A percentile compares a stretch with the other conserved stretches of the same genome.
phyloP scores from a whole-genome alignment of 2,113 vertebrate genomes.

The Maccullochella peelii region DNA sequence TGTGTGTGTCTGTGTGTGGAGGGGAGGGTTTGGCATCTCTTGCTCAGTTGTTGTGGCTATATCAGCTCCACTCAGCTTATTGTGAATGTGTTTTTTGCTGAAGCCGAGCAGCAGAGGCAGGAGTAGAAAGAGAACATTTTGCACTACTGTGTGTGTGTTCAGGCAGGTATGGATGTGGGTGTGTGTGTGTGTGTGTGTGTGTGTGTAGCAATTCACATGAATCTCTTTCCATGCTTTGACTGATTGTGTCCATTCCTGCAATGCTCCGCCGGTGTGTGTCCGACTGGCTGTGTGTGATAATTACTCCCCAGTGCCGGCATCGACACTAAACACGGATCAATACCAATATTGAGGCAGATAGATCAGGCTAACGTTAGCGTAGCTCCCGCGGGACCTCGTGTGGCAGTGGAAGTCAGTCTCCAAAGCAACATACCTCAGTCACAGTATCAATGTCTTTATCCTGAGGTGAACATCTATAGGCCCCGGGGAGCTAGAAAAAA shows the following conservation, averaged over 20 bases:
- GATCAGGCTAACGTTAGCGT: constrained; percentile 59
- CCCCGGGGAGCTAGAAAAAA: constrained; percentile 31
- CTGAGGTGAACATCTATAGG: constrained; percentile 58
- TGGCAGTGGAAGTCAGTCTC: constrained; percentile 57
- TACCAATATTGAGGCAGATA: constrained; percentile 70
- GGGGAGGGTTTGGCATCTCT: constrained; percentile 57
- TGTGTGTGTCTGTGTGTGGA: constrained; percentile 4
- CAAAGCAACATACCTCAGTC: constrained; percentile 66
- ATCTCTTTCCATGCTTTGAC: constrained; percentile 14
- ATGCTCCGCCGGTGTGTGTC: constrained; percentile 26
- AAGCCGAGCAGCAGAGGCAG: constrained; percentile 33
- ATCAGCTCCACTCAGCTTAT: constrained; percentile 55
- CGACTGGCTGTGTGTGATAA: constrained; percentile 50
- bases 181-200: too few species aligned
- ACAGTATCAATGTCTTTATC: constrained; percentile 69
- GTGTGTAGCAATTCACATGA: background rate
- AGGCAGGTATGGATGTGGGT: constrained; percentile 12
- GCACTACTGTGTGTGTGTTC: constrained; percentile 8
- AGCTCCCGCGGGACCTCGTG: constrained; percentile 40
- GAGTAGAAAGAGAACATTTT: constrained; percentile 45
- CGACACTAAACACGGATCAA: constrained; percentile 75
- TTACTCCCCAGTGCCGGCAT: constrained; percentile 64
- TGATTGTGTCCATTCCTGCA: constrained; percentile 20
- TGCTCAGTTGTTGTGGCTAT: constrained; percentile 61
- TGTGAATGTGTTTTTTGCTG: constrained; percentile 16